Evolutionary conservation across 30 jellyfish, hydroid and myxozoan genomes (phyloP), one percentile per base, ranked within the genome.

Genomic region (Cassiopea andromeda): DNA sequence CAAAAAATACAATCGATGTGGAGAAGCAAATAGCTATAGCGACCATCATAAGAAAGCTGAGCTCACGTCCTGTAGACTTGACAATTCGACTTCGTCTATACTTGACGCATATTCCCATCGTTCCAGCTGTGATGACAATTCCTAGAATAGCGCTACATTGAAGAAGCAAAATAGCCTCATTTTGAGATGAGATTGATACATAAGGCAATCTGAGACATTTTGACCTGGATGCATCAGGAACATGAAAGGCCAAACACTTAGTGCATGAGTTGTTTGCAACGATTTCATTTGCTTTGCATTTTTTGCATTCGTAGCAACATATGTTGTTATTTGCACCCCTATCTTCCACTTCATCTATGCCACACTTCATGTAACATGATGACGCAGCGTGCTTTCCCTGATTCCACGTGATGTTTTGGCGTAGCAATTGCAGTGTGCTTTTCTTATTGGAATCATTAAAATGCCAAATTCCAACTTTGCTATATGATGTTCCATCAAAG

Each of bases 281-380:
- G 15, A 87, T 48, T 5, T 47, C 60, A 67, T 78, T 46, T 9
- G 70, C 58, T 9, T 85, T 74, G 59, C 98, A 94, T 60, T 60
- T 44, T 54, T 48, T 50, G 84, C 98, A 94, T 13, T 19, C 49
- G 85, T 88, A 85, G 69, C 98, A 94, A 61, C 97, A 89, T 64
- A 17, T 64, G 4, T 27, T 19, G 49, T 7, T 50, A 27, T 86
- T 74, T 1, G 14, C 76, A 0, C 90, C 80, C 0, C 80, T 49
- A 10, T 54, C 75, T 16, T 69, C 19, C 5, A 85, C 69, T 46
- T 76, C 83, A 3, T 96, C 95, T 1, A 82, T 61, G 6, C 59
- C 15, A 64, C 98, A 92, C 58, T 84, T 82, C 3, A 14, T 74
- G 47, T 79, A 75, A 87, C 98, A 92, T 10, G 64, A 1, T 70